A percentile compares a stretch with the other conserved stretches of the same genome.
These are phyloP conservation scores for Lasius fuliginosus DNA, from an alignment of 2,888 invertebrate species.

Conservation along the genomic window DNA sequence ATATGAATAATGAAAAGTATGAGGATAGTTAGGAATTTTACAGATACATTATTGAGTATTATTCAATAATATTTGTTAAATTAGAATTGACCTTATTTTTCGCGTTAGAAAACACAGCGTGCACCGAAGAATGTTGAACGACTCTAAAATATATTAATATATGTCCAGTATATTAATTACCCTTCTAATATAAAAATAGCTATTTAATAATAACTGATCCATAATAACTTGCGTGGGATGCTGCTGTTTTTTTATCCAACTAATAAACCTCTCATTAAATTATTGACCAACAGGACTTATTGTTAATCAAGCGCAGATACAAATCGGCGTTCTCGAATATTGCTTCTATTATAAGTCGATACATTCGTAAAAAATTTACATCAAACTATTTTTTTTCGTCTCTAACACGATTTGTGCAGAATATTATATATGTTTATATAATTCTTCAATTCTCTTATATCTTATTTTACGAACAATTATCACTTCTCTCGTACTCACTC, in stretches of 20 bases:
- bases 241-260: constrained; percentile 28
- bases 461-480: constrained; percentile 4
- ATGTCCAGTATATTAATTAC: neutral
- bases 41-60: neutral
- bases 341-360: neutral
- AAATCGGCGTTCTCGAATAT: neutral
- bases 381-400: neutral
- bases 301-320: neutral
- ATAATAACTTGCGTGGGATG: constrained; percentile 19
- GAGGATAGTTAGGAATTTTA: neutral
- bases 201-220: constrained; percentile 36
- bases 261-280: constrained; percentile 35
- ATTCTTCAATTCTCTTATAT: neutral
- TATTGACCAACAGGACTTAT: neutral
- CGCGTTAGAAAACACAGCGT: neutral
- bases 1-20: neutral
- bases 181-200: constrained; percentile 19
- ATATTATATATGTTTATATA: neutral
- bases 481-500: constrained; percentile 46
- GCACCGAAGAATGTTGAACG: constrained; percentile 14
- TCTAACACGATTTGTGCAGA: neutral
- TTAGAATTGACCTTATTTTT: neutral
- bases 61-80: neutral
- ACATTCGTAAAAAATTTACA: neutral
- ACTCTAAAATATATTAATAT: constrained; percentile 25